Evolutionary conservation across 92 coral and sea anemone genomes (phyloP).

Genomic region (Epizoanthus scotinus): DNA sequence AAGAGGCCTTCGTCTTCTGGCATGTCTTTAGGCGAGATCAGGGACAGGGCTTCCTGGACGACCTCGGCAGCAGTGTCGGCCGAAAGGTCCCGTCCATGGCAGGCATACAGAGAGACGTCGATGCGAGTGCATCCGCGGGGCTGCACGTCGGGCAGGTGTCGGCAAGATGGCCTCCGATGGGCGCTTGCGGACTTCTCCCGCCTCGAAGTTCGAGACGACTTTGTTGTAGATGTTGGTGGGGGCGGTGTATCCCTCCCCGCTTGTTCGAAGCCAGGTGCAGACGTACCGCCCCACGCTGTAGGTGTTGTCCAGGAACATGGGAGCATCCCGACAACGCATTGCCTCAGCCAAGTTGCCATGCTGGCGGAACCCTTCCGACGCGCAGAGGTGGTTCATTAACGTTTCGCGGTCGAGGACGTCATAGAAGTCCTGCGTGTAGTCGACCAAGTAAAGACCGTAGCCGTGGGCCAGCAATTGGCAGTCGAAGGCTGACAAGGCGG

Average conservation of each 20-base stretch:
- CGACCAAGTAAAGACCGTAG: conserved; percentile 31
- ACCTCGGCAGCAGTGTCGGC: no score
- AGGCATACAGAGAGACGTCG: conserved; percentile 43
- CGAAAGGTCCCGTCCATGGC: no score
- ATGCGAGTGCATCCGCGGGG: conserved; percentile 41
- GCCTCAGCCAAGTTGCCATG: no score
- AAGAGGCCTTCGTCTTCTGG: conserved; percentile 20
- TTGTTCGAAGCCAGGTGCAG: conserved; percentile 44
- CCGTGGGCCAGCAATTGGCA: no score
- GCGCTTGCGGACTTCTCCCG: conserved; percentile 35
- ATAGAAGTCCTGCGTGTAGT: conserved; percentile 46
- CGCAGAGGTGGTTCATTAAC: no score
- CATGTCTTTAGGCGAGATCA: conserved; percentile 10
- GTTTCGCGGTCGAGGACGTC: conserved; percentile 30
- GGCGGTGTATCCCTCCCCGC: no score
- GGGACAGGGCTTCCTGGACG: no score
- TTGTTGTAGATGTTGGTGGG: no score
- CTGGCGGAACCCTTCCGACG: no score
- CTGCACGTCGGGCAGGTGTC: conserved; percentile 49
- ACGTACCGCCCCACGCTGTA: conserved; percentile 45
- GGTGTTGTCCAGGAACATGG: conserved; percentile 25
- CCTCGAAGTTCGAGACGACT: no score
- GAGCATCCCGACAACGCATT: background rate
- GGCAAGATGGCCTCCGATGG: conserved; percentile 36
- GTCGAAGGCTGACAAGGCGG: no score